Evolutionary conservation across 1,140 invertebrate genomes (phyloP), one percentile per base, ranked within the genome.

Genomic region (Drosophila tropicalis): DNA sequence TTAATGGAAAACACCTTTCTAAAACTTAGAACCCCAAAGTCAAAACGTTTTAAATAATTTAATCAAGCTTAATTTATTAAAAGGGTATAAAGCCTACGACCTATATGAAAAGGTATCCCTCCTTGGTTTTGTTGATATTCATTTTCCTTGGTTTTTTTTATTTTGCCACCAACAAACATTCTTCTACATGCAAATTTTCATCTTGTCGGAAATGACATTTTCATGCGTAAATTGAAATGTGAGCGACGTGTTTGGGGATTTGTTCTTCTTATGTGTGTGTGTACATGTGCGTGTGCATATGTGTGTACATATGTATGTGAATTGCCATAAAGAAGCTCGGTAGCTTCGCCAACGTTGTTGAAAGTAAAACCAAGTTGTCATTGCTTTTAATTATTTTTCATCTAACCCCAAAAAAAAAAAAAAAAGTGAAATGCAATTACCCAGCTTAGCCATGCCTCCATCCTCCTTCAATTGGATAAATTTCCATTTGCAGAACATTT

Each of bases 181-280:
- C 75, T 73, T 86, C 83, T 87, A 82, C 86, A 90, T 90, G 86
- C 87, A 90, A 90, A 90, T 90, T 90, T 51, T 90, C 55, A 65
- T 76, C 72, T 70, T 83, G 84, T 89, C 80, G 84, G 87, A 86
- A 90, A 90, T 90, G 87, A 83, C 86, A 90, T 90, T 90, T 90
- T 90, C 87, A 90, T 90, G 86, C 87, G 86, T 90, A 90, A 90
- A 90, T 90, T 90, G 86, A 90, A 90, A 90, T 90, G 86, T 86
- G 82, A 81, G 86, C 82, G 82, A 90, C 86, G 87, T 90, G 86
- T 87, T 87, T 89, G 84, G 84, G 84, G 84, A 89, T 89, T 89
- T 77, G 36, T 22, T 29, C 39, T 51, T 5, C 15, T 29, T 32
- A 15, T 47, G 13, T 19, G 17, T 47, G 17, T 47, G 7, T 9